Percentiles rank a stretch among this genome's conserved stretches.
Evolutionary conservation across 2,888 invertebrate species (phyloP).

Genomic region (Syrphus vitripennis): DNA sequence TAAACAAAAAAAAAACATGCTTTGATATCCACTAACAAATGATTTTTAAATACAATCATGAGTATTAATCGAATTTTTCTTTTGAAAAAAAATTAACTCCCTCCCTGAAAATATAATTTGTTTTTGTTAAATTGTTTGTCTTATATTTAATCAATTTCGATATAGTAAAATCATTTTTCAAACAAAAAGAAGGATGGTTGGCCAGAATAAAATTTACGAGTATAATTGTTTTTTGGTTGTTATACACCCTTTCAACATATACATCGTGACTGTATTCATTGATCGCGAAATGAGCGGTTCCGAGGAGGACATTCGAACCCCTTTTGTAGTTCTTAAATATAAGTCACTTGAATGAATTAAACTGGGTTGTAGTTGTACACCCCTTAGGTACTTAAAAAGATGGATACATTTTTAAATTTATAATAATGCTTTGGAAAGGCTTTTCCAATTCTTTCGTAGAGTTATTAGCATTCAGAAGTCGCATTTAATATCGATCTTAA

Average conservation of each 20-base stretch:
- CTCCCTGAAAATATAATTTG: slow-evolving; percentile 24
- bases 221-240: neutral
- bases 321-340: too few species aligned
- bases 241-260: slow-evolving; percentile 18
- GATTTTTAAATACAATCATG: slow-evolving; percentile 34
- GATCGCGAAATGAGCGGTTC: too few species aligned
- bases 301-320: too few species aligned
- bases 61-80: slow-evolving; percentile 40
- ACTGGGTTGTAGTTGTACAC: too few species aligned
- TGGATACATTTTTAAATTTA: too few species aligned
- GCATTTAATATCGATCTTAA: too few species aligned
- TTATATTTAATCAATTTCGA: slow-evolving; percentile 28
- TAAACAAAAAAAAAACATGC: slow-evolving; percentile 42
- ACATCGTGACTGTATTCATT: too few species aligned
- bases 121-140: slow-evolving; percentile 7
- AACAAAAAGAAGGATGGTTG: slow-evolving; percentile 34
- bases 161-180: neutral
- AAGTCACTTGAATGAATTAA: too few species aligned
- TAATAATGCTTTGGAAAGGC: too few species aligned
- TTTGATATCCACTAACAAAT: slow-evolving; percentile 52
- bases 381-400: too few species aligned
- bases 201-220: slow-evolving; percentile 36
- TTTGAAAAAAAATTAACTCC: slow-evolving; percentile 51
- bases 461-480: too few species aligned
- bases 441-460: too few species aligned